Evolutionary conservation across 1,140 invertebrate species (phyloP).

Genomic region (Chrysopa pallens): DNA sequence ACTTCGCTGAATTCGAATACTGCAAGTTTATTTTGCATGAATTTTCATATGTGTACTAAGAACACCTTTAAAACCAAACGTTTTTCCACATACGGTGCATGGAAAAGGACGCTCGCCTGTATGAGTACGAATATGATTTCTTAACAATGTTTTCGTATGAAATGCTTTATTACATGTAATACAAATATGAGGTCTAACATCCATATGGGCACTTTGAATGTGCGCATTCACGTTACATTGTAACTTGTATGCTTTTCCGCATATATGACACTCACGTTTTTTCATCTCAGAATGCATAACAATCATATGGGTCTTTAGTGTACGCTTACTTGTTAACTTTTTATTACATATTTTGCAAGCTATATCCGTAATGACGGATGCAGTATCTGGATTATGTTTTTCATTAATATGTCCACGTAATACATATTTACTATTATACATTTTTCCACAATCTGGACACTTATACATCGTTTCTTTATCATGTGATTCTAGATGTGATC

Average conservation of each 20-base stretch:
- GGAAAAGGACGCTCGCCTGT: slow-evolving; percentile 6
- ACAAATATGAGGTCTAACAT: slow-evolving; percentile 2
- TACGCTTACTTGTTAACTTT: background rate
- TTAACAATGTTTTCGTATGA: slow-evolving; percentile 2
- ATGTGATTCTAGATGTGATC: too few species aligned
- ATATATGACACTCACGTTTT: background rate
- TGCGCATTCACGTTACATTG: background rate
- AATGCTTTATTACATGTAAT: slow-evolving; percentile 3
- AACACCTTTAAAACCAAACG: slow-evolving; percentile 4
- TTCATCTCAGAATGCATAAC: too few species aligned
- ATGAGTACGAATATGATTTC: slow-evolving; percentile 4
- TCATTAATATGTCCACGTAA: too few species aligned
- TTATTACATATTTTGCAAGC: too few species aligned
- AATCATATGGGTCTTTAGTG: too few species aligned
- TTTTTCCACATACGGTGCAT: slow-evolving; percentile 2
- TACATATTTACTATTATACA: too few species aligned
- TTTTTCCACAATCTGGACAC: too few species aligned
- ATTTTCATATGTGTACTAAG: slow-evolving; percentile 4
- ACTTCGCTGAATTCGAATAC: too few species aligned
- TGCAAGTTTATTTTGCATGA: too few species aligned
- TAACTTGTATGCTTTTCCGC: background rate
- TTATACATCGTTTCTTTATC: too few species aligned
- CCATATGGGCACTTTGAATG: slow-evolving; percentile 3
- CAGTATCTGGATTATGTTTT: too few species aligned
- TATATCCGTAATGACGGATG: too few species aligned